Base-by-base conservation (phyloP, 2,797 vertebrate genomes). In the Leuciscus waleckii region DNA sequence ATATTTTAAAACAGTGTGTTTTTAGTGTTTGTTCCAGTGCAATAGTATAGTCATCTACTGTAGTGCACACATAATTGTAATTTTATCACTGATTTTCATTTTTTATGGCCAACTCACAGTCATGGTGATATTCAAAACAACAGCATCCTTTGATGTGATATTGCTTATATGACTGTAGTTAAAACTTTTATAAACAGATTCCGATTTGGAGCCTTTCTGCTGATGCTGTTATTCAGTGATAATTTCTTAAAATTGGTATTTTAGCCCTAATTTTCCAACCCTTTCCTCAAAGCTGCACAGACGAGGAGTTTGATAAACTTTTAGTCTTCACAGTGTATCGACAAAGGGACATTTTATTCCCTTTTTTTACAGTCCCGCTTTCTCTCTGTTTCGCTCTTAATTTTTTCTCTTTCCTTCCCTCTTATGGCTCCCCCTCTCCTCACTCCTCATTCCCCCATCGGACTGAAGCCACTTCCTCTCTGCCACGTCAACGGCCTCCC, bases 401-500 rank as follows among this genome's bases (percentile, higher is more conserved):
- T 65, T 46, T 71, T 6, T 37, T 65, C 37, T 82, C 74, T 46
- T 74, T 39, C 37, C 56, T 54, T 65, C 19, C n/a, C 54, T 56
- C 16, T 8, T 43, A 65, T 35, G 17, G 68, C 75, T 58, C 54
- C 65, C 51, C 82, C 78, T 65, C 43, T 83, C n/a, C 75, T 49
- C 69, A 70, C 80, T 65, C 69, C 23, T 69, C 41, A 76, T 76
- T 74, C 39, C 83, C 58, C 69, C 76, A 26, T 69, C 75, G 83
- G 29, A 69, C 69, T 84, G 76, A 80, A 87, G 46, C 83, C 79
- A 82, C 81, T 85, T 87, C 85, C 82, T 75, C 26, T 83, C 51
- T 85, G 83, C 86, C 85, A 79, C 68, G 86, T 86, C 86, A 81
- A 84, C 83, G 14, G 73, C 79, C 83, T 84, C 76, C 61, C 58